Percentiles rank a stretch among this genome's conserved stretches.
phyloP scores from a whole-genome alignment of 2,888 invertebrate genomes.

The Mycogona germanica region DNA sequence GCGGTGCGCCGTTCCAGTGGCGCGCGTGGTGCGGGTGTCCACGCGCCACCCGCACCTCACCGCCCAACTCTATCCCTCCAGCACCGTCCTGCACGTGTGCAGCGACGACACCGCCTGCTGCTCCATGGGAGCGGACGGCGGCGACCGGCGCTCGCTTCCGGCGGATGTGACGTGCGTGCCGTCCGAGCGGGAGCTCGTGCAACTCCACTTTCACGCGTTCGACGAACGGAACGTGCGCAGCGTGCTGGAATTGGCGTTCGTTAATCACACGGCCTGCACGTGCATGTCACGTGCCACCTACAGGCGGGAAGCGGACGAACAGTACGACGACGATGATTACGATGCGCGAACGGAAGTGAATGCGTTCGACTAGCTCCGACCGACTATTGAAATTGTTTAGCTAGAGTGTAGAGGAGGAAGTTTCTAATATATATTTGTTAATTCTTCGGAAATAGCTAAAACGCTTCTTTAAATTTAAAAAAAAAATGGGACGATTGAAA shows the following conservation, averaged over 20 bases:
- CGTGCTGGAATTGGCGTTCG: neutral
- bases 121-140: neutral
- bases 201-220: slow-evolving; percentile 6
- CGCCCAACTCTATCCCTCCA: neutral
- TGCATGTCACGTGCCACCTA: neutral
- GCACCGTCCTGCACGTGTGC: slow-evolving; percentile 1
- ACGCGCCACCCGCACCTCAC: slow-evolving; percentile 1
- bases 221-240: neutral
- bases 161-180: slow-evolving; percentile 2
- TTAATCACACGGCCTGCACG: slow-evolving; percentile 2
- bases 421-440: too few species aligned
- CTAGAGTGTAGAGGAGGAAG: too few species aligned
- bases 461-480: too few species aligned
- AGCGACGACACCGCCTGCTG: slow-evolving; percentile 5
- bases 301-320: too few species aligned
- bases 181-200: neutral
- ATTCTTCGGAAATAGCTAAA: too few species aligned
- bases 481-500: too few species aligned
- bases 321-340: too few species aligned
- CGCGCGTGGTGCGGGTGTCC: neutral
- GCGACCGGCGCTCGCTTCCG: neutral
- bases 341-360: too few species aligned
- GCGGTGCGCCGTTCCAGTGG: neutral
- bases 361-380: too few species aligned
- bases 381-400: too few species aligned